These are phyloP conservation scores for Alauda arvensis DNA, from an alignment of 2,797 vertebrate genomes.

Conservation along the genomic window DNA sequence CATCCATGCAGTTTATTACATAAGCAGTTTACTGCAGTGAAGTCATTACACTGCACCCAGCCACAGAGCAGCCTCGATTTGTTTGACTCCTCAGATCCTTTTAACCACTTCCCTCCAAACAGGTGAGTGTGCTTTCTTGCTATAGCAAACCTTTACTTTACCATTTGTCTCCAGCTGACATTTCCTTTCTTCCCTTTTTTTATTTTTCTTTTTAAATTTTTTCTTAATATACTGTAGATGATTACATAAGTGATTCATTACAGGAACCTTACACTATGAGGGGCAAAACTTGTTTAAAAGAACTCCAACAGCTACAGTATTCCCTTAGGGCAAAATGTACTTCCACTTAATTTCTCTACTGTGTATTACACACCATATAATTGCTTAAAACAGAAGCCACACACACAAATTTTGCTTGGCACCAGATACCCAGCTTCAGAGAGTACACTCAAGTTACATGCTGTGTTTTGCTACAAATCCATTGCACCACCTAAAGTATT, in stretches of 20 bases:
- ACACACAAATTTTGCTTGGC: constrained; percentile 72
- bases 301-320: constrained; percentile 72
- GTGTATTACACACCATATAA: constrained; percentile 73
- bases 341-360: constrained; percentile 76
- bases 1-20: constrained; percentile 53
- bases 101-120: constrained; percentile 10
- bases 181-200: background rate
- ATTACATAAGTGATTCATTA: constrained; percentile 75
- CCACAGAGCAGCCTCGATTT: background rate
- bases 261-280: constrained; percentile 59
- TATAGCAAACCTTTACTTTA: background rate
- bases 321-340: constrained; percentile 73
- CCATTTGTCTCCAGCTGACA: constrained; percentile 3
- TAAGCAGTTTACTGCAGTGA: constrained; percentile 50
- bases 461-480: constrained; percentile 72
- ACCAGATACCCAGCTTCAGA: constrained; percentile 60
- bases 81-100: background rate
- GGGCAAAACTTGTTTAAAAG: constrained; percentile 74
- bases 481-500: constrained; percentile 62
- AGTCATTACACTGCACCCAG: background rate
- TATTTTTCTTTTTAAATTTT: background rate
- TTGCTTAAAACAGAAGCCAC: constrained; percentile 76
- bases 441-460: constrained; percentile 61
- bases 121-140: background rate
- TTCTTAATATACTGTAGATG: constrained; percentile 59